phyloP scores from a whole-genome alignment of 2,797 vertebrate species.

The Pelochelys cantorii region DNA sequence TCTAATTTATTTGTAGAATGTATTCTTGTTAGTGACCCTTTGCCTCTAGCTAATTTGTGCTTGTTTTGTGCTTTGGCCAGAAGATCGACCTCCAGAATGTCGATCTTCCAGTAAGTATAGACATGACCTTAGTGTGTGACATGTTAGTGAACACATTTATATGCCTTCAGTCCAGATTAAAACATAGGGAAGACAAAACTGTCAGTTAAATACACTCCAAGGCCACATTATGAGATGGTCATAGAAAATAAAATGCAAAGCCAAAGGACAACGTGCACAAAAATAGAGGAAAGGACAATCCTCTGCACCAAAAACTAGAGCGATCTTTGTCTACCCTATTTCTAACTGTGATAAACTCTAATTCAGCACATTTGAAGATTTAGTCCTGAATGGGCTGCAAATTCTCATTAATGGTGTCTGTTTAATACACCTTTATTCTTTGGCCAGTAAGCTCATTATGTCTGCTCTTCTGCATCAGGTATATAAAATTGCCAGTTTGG shows the following conservation, averaged over 20 bases:
- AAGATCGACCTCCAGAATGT: too few relatives aligned
- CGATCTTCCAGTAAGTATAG: too few relatives aligned
- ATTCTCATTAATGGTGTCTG: not conserved
- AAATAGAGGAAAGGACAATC: not conserved
- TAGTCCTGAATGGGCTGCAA: not conserved
- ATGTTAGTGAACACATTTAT: not conserved
- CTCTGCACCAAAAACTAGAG: not conserved
- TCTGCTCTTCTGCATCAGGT: not conserved
- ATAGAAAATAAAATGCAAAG: not conserved
- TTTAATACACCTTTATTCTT: not conserved
- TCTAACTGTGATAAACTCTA: not conserved
- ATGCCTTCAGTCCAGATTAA: not conserved
- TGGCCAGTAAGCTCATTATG: not conserved
- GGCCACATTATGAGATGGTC: not conserved
- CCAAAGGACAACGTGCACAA: not conserved
- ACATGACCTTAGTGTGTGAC: not conserved
- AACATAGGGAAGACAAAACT: not conserved
- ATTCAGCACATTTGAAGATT: not conserved
- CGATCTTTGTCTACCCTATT: not conserved
- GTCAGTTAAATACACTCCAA: not conserved
- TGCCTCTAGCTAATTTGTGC: too few relatives aligned
- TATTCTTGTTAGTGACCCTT: too few relatives aligned
- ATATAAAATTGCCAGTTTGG: not conserved
- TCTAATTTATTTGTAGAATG: too few relatives aligned
- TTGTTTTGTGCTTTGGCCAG: too few relatives aligned